Evolutionary conservation across 2,113 vertebrate species (phyloP).

Genomic region (Acrocephalus arundinaceus): DNA sequence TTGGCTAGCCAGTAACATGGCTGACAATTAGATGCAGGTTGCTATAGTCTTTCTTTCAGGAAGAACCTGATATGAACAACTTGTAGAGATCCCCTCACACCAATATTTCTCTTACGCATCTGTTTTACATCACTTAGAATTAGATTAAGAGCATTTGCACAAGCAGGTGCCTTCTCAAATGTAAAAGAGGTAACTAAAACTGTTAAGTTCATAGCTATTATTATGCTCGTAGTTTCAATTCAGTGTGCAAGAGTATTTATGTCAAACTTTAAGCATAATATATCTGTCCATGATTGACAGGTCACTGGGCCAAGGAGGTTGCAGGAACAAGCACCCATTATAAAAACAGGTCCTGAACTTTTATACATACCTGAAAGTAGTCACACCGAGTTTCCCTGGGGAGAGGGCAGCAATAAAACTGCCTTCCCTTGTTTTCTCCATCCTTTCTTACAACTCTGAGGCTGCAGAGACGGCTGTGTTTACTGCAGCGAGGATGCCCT

Average conservation of each 20-base stretch:
- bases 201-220: not conserved
- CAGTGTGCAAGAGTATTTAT: not conserved
- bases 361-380: conserved; percentile 85
- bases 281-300: not conserved
- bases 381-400: conserved; percentile 80
- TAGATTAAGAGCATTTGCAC: not conserved
- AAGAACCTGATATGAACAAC: not conserved
- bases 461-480: conserved; percentile 76
- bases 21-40: not conserved
- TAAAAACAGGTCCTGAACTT: not conserved
- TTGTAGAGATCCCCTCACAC: not conserved
- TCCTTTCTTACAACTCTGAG: conserved; percentile 86
- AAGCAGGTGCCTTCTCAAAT: not conserved
- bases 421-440: conserved; percentile 89
- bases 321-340: not conserved
- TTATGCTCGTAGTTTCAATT: not conserved
- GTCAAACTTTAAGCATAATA: not conserved
- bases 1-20: not conserved
- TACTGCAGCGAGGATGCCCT: conserved; percentile 76
- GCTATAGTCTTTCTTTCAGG: not conserved
- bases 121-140: not conserved
- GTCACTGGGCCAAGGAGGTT: not conserved
- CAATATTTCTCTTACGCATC: not conserved
- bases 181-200: not conserved
- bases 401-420: conserved; percentile 87